Evolutionary conservation across 35 echinoderm and acorn worm species (phyloP).

Genomic region (Stichopus chloronotus): DNA sequence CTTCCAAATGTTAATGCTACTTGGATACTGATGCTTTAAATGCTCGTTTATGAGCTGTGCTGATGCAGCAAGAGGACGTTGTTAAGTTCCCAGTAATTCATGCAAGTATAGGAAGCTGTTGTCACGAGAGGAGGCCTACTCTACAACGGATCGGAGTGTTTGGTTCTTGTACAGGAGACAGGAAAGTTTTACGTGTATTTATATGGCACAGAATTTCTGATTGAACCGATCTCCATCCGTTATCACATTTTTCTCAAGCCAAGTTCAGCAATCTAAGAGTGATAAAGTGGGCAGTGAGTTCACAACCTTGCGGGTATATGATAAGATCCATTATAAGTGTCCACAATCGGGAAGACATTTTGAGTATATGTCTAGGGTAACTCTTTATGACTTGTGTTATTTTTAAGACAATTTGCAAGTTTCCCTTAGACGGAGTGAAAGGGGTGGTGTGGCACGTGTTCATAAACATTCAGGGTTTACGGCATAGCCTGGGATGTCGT

Average conservation of each 20-base stretch:
- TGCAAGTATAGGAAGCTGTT: not conserved
- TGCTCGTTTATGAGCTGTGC: not conserved
- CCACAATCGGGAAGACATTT: not conserved
- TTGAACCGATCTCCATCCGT: not conserved
- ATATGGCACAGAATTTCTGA: not conserved
- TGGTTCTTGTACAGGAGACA: not conserved
- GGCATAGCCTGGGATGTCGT: not conserved
- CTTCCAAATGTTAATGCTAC: not conserved
- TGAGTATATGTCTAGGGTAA: conserved; percentile 2
- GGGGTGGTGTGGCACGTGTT: not conserved
- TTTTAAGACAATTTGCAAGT: not conserved
- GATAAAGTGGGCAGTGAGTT: not conserved
- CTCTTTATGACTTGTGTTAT: not conserved
- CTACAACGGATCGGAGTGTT: not conserved
- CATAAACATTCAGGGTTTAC: not conserved
- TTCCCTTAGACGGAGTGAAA: not conserved
- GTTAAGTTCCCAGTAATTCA: not conserved
- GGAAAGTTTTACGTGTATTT: not conserved
- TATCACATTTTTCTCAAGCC: not conserved
- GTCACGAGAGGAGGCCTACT: not conserved
- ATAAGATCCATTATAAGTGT: not conserved
- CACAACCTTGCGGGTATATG: not conserved
- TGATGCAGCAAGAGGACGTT: not conserved
- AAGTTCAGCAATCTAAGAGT: conserved; percentile 1
- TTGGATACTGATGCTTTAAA: not conserved